Evolutionary conservation across 2,888 invertebrate species (phyloP), one percentile per base, ranked within the genome.

Genomic region (Beris chalybata): DNA sequence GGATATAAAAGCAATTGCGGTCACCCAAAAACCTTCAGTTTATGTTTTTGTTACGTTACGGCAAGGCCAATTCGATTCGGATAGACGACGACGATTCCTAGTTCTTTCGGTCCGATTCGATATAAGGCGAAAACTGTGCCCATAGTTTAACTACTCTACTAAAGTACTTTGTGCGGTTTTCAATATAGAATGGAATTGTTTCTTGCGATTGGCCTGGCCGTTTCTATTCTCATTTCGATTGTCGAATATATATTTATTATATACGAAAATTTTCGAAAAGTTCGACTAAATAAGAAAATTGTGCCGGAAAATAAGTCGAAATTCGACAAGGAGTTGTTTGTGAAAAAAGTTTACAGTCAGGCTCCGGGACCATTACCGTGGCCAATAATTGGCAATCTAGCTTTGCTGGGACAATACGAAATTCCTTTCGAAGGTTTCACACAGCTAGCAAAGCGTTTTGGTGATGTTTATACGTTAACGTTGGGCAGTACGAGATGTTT

Each of bases 341-440:
- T 65, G 13, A 69, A 56, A 57, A 38, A 38, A 38, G 61, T 66
- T 15, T 74, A 73, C 53, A 71, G 72, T 56, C 77, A 82, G 70
- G 85, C 88, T 11, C 89, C 89, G 48, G 91, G 91, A 0, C 90
- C 91, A 0, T 75, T 78, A 13, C 85, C 88, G 12, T 84, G 83
- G 80, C 92, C 92, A 0, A 71, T 92, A 0, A 81, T 92, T 67
- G 92, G 92, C 15, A 89, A 87, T 76, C 80, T 91, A 70, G 88
- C 89, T 76, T 82, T 89, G 22, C 76, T 92, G 59, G 87, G 85
- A 43, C 81, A 85, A 67, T 82, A 83, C 71, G 86, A 86, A 57
- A 85, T 85, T 4, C 91, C 92, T 0, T 91, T 91, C 73, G 86
- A 88, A 71, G 87, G 87, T 4, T 91, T 92, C 71, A 87, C 88